Conservation (phyloP, 2,888 invertebrate genomes). For the Dimorphilus gyrociliatus region DNA sequence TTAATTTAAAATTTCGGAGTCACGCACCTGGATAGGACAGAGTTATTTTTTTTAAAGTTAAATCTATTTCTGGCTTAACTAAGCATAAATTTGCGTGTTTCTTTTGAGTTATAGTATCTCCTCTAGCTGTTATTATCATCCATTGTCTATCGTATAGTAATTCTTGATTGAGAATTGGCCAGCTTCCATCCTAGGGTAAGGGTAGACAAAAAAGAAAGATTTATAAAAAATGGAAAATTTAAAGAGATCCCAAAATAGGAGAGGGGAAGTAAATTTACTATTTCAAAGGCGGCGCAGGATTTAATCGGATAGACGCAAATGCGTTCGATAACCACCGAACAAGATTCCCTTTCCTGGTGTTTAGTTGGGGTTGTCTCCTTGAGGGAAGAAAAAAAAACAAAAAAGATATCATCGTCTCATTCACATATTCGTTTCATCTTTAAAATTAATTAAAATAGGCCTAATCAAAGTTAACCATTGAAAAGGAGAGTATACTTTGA, state of each 20-base stretch:
- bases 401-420: no score
- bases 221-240: not conserved
- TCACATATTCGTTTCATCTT: no score
- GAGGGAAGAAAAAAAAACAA: no score
- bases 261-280: no score
- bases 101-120: slow-evolving; percentile 74
- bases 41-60: slow-evolving; percentile 36
- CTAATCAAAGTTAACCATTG: no score
- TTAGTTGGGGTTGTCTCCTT: no score
- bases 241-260: no score
- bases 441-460: no score
- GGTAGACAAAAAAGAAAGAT: not conserved
- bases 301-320: slow-evolving; percentile 71
- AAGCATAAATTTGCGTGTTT: slow-evolving; percentile 59
- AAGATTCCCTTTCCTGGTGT: no score
- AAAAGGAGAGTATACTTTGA: no score
- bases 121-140: slow-evolving; percentile 71
- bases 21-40: slow-evolving; percentile 8
- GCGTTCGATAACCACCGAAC: slow-evolving; percentile 34
- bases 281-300: slow-evolving; percentile 61
- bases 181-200: slow-evolving; percentile 43
- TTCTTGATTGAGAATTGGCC: slow-evolving; percentile 60
- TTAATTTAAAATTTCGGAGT: not conserved
- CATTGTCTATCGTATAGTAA: slow-evolving; percentile 75
- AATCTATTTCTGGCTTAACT: slow-evolving; percentile 54